These are phyloP conservation scores for Pterocles gutturalis DNA, from an alignment of 2,113 vertebrate species.

Conservation along the genomic window DNA sequence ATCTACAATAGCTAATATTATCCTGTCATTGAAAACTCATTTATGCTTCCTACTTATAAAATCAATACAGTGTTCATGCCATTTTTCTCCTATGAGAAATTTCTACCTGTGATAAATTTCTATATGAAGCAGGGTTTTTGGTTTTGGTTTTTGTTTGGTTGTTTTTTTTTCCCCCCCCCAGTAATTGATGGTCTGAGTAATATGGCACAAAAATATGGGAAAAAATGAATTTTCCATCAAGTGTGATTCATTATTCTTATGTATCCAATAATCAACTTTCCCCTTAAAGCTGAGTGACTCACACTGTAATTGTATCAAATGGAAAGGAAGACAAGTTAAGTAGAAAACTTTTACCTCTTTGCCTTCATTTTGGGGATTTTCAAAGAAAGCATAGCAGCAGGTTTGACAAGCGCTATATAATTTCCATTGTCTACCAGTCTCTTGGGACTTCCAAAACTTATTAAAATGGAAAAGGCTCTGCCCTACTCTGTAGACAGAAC, in stretches of 20 bases:
- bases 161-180: neutral
- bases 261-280: conserved; percentile 6
- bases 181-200: neutral
- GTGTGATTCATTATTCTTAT: conserved; percentile 14
- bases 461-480: conserved; percentile 24
- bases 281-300: conserved; percentile 32
- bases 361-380: neutral
- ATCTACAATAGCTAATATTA: neutral
- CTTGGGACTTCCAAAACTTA: neutral
- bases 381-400: neutral
- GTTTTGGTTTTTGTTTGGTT: no score
- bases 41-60: neutral
- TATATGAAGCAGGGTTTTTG: neutral
- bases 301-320: neutral
- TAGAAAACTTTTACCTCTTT: conserved; percentile 4
- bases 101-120: neutral
- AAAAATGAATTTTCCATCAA: neutral
- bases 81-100: neutral
- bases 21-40: neutral
- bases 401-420: neutral
- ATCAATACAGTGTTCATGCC: neutral
- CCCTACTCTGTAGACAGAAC: neutral
- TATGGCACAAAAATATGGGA: neutral
- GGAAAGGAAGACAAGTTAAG: neutral
- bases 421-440: conserved; percentile 1